Conservation (phyloP, 1,140 invertebrate genomes). For the Melipona quadrifasciata region DNA sequence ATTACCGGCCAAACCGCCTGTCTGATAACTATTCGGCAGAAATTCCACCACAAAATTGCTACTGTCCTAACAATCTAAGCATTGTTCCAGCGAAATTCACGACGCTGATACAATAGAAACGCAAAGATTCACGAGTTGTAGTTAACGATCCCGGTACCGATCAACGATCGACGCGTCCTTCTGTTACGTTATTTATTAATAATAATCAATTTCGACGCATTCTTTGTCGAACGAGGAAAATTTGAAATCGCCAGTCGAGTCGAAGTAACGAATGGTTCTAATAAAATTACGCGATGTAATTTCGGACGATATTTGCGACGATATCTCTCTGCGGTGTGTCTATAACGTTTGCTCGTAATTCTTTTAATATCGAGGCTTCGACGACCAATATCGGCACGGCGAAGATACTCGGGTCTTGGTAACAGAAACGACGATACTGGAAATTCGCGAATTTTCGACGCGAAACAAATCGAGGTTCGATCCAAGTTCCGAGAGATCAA, state of each 20-base stretch:
- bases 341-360: background rate
- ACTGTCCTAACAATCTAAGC: background rate
- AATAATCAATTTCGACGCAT: background rate
- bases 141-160: background rate
- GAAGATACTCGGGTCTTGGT: background rate
- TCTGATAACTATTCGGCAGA: background rate
- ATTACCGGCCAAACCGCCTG: background rate
- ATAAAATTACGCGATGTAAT: background rate
- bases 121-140: no score
- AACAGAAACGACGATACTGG: background rate
- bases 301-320: background rate
- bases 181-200: no score
- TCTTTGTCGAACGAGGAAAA: background rate
- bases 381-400: background rate
- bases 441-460: background rate
- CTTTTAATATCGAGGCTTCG: background rate
- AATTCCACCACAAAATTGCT: background rate
- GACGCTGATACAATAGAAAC: background rate
- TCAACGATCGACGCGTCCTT: background rate
- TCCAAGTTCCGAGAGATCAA: background rate
- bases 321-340: no score
- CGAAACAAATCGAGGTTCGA: background rate
- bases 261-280: background rate
- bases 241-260: background rate
- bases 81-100: background rate